These are phyloP conservation scores for Sinocyclocheilus anophthalmus DNA, from an alignment of 2,113 vertebrate species.

Conservation along the genomic window DNA sequence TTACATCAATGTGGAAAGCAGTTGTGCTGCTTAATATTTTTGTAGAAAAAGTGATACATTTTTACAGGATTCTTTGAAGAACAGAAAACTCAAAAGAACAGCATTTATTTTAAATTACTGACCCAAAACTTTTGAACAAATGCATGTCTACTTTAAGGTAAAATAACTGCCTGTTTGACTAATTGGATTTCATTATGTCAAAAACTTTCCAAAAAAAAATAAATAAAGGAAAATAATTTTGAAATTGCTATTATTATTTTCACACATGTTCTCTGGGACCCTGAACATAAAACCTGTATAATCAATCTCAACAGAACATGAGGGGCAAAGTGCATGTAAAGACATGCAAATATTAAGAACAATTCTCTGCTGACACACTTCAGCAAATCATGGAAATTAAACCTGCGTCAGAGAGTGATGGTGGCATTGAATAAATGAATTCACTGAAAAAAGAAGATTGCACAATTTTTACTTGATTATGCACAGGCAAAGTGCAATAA, in stretches of 20 bases:
- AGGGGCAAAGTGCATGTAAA: background rate
- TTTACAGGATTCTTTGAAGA: too few relatives aligned
- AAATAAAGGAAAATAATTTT: background rate
- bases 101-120: too few relatives aligned
- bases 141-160: background rate
- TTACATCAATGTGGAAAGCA: too few relatives aligned
- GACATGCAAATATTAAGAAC: background rate
- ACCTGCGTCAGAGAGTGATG: background rate
- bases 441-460: constrained; percentile 12
- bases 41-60: too few relatives aligned
- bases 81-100: too few relatives aligned
- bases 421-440: constrained; percentile 14
- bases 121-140: too few relatives aligned
- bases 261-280: background rate
- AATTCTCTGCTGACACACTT: background rate
- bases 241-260: background rate
- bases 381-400: background rate
- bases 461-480: constrained; percentile 38
- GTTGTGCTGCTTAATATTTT: too few relatives aligned
- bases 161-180: background rate
- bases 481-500: constrained; percentile 29
- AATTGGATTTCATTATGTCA: background rate
- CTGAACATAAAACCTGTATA: background rate
- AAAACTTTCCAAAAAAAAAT: background rate
- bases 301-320: background rate